Evolutionary conservation across 2,888 invertebrate genomes (phyloP), one percentile per base, ranked within the genome.

Genomic region (Biston stratarius): DNA sequence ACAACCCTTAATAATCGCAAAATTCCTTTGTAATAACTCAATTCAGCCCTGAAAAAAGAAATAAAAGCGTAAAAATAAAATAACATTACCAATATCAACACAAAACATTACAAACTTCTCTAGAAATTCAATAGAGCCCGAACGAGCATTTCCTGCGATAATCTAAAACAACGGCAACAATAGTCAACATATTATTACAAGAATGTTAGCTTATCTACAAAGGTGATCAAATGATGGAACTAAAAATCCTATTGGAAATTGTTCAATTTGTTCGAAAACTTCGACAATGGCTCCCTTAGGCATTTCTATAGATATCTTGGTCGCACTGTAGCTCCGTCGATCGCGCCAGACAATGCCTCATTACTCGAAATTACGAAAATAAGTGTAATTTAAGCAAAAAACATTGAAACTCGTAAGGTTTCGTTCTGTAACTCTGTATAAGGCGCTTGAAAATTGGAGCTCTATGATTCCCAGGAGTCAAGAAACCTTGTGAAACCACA

Each of bases 371-470:
- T 81, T 80, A 77, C 79, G 78, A 77, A 81, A 75, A 72, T 71
- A 74, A 70, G 69, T 71, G 78, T 80, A 80, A 79, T 81, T 81
- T 79, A 71, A 71, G 65, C 70, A 74, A 80, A 77, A 75, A 71
- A 69, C 33, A 42, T 45, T 60, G 59, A 53, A 66, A 55, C 71
- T 61, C 45, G 53, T 48, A 66, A 42, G 42, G 72, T 81, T 77
- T 78, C 75, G 67, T 75, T 79, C 77, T 70, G n/a, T n/a, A n/a
- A 45, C 51, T 51, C 59, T 53, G 58, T 69, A 65, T 64, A 51
- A 51, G 64, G 44, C 72, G 60, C 70, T 73, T 72, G 74, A 69
- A 72, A 76, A 77, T 70, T 59, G 47, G 69, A 67, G 57, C 62
- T 59, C 73, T 70, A 69, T 67, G 70, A 62, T 57, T 60, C 5